Evolutionary conservation across 2,797 vertebrate genomes (phyloP), one percentile per base, ranked within the genome.

Genomic region (Sphenodon punctatus): DNA sequence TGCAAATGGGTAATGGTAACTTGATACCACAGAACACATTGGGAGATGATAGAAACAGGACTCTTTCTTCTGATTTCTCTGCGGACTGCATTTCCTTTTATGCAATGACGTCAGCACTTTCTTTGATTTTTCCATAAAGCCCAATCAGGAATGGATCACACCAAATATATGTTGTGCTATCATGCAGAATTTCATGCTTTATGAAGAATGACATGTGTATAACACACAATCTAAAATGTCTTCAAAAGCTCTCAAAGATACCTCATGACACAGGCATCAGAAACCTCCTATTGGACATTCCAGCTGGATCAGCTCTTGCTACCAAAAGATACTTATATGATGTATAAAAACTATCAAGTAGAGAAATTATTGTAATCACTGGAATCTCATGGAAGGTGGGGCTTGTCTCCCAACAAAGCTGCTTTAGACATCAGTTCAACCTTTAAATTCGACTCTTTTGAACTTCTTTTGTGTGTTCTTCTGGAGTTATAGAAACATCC

Each of bases 241-340:
- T 85, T 80, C 92, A 82, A 91, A 85, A 78, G 73, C 75, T 77
- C 92, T 92, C 78, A 88, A 85, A 64, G 87, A 65, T 80, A 86
- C 90, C 77, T 89, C 85, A 92, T 88, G 80, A 78, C 81, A 86
- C 78, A 59, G 84, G 70, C 78, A 79, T 70, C 65, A 36, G 66
- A 82, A 64, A 78, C 75, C 82, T 3, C 53, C 85, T 91, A 81
- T 84, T 88, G 86, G 78, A 91, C 84, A 75, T 79, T 84, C 77
- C 90, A 91, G 88, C 88, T 92, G 69, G 85, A 83, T 88, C 92
- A 91, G 86, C 81, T 72, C 79, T 85, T 86, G 89, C 78, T 90
- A 89, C 89, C 83, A 92, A 87, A 72, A 87, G 90, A 85, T 74
- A 45, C 78, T 89, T 82, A 36, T 72, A 86, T 84, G 81, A 84